phyloP scores from a whole-genome alignment of 2,797 vertebrate genomes.

The Enteromius argenteus region DNA sequence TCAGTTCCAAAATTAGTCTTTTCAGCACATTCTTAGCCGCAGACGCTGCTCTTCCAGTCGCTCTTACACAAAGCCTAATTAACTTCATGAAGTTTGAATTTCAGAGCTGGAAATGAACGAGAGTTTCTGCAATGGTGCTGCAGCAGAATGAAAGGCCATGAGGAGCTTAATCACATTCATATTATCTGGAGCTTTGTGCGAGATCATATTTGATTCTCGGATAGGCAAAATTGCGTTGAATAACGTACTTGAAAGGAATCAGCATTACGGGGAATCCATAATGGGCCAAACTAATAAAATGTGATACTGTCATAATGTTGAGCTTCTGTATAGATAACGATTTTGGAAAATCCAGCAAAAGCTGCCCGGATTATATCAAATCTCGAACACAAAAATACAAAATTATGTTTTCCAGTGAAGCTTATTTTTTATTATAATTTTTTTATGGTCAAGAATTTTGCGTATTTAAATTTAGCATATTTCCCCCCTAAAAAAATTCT shows the following conservation, averaged over 20 bases:
- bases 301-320: slow-evolving; percentile 5
- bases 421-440: no score
- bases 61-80: slow-evolving; percentile 58
- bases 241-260: slow-evolving; percentile 20
- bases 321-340: not conserved
- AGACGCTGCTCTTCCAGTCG: slow-evolving; percentile 39
- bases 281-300: slow-evolving; percentile 8
- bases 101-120: slow-evolving; percentile 45
- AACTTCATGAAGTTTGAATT: slow-evolving; percentile 58
- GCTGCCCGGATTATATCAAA: not conserved
- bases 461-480: no score
- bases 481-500: no score
- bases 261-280: slow-evolving; percentile 31
- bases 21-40: slow-evolving; percentile 54
- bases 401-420: not conserved
- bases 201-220: slow-evolving; percentile 29
- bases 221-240: slow-evolving; percentile 62
- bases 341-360: not conserved
- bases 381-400: not conserved
- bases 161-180: slow-evolving; percentile 41
- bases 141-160: slow-evolving; percentile 41
- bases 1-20: slow-evolving; percentile 57
- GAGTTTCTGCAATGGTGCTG: slow-evolving; percentile 13
- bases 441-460: no score
- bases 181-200: slow-evolving; percentile 63